Conservation (phyloP, 2,888 invertebrate genomes). For the Acrobasis suavella region DNA sequence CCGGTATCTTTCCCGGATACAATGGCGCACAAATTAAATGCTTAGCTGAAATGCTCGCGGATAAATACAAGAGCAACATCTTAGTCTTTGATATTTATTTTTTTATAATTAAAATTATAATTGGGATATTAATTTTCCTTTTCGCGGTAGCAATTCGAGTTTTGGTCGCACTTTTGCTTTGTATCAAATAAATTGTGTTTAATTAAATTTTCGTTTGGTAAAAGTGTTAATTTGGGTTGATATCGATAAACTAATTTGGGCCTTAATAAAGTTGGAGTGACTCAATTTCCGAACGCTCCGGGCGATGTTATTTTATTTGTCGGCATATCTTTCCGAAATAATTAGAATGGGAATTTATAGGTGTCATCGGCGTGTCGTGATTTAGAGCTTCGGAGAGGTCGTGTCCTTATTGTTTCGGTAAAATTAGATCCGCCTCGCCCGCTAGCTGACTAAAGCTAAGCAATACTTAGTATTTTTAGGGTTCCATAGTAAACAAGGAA, state of each 20-base stretch:
- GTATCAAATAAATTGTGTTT: conserved; percentile 33
- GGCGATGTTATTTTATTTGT: conserved; percentile 70
- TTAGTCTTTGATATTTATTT: conserved; percentile 50
- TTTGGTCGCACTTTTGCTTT: conserved; percentile 42
- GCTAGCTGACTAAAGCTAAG: neutral
- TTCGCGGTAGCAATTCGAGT: conserved; percentile 39
- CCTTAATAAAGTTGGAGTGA: conserved; percentile 61
- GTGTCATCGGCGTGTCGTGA: conserved; percentile 65
- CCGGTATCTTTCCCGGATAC: conserved; percentile 56
- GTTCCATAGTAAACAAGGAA: too few relatives aligned
- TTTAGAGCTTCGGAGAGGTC: conserved; percentile 49
- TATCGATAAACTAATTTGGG: conserved; percentile 60
- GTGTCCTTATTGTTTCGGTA: conserved; percentile 60
- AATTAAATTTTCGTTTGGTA: conserved; percentile 33
- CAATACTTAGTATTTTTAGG: too few relatives aligned
- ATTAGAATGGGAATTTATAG: conserved; percentile 76
- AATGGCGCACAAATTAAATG: conserved; percentile 69
- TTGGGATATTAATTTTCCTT: conserved; percentile 45
- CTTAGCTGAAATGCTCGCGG: conserved; percentile 47
- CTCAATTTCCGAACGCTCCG: conserved; percentile 60
- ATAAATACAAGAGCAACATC: conserved; percentile 50
- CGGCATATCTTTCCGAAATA: conserved; percentile 69
- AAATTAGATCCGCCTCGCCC: conserved; percentile 34
- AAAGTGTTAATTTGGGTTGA: conserved; percentile 50
- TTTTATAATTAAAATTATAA: conserved; percentile 51